Base-by-base conservation (phyloP, 2,888 invertebrate genomes). In the Slavum lentiscoides region DNA sequence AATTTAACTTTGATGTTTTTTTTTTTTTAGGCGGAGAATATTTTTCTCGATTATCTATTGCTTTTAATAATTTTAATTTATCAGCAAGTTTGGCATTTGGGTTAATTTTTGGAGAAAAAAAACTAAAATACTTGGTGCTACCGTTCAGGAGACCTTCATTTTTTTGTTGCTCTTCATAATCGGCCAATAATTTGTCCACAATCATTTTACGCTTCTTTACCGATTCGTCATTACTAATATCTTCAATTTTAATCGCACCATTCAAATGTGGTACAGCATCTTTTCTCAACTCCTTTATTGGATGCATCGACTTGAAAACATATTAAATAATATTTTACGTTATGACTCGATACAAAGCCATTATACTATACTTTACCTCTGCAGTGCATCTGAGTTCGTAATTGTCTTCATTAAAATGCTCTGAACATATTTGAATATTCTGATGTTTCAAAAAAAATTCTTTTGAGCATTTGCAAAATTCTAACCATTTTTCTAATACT, bases 31-130 rank as follows among this genome's bases (percentile, higher is more conserved):
- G 9, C 7, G 72, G 23, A 15, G 62, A 66, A 66, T 21, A 55
- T 0, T 23, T 30, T 58, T 58, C 49, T 43, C 43, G 62, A 43
- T 72, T 64, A 72, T 80, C 66, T n/a, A 70, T 58, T 17, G 80
- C 39, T 58, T 80, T 70, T 58, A 80, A 58, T 23, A 72, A 64
- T 66, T 66, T 80, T n/a, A 80, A 66, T 80, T 80, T 80, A 43
- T 80, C 72, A 30, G 70, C 80, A 80, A 80, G 80, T 23, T 72
- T 80, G 30, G 80, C 43, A 58, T 80, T 72, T 58, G 80, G 43
- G 21, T 64, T 72, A 39, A 80, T 80, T 64, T 66, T 80, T 9
- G 80, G 64, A 43, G 80, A 58, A 64, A 80, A 80, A 43, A 64
- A 72, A 23, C 19, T 21, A n/a, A 64, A n/a, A 23, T 80, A 66